Evolutionary conservation across 2,888 invertebrate genomes (phyloP).

Genomic region (Limnephilus marmoratus): DNA sequence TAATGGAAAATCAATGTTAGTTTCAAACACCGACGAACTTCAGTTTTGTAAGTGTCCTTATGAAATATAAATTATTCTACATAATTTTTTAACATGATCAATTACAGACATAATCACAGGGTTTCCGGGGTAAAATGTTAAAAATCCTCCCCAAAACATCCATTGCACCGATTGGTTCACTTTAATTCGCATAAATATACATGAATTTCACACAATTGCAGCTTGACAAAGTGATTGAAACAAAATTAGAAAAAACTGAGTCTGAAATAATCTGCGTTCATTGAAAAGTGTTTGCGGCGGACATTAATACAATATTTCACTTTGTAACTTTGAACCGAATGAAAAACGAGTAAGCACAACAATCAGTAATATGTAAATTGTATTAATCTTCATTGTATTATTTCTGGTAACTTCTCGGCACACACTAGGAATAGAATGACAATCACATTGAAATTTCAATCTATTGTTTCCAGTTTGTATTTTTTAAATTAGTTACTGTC

Average conservation of each 20-base stretch:
- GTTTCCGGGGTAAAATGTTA: conserved; percentile 29
- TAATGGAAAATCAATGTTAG: background rate
- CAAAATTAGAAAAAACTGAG: background rate
- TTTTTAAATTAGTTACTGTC: background rate
- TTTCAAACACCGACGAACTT: background rate
- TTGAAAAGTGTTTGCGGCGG: background rate
- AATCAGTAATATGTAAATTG: background rate
- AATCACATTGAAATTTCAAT: background rate
- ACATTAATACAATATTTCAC: background rate
- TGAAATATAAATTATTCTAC: conserved; percentile 24
- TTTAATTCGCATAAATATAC: background rate
- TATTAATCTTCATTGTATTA: background rate
- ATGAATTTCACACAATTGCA: background rate
- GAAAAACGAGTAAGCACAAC: background rate
- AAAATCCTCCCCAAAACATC: conserved; percentile 43
- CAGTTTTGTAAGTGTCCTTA: conserved; percentile 12
- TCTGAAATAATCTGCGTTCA: background rate
- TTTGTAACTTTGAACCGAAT: background rate
- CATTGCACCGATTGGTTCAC: conserved; percentile 51
- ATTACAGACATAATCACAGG: conserved; percentile 48
- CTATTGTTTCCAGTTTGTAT: background rate
- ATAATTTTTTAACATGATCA: conserved; percentile 4
- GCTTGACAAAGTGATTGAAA: background rate
- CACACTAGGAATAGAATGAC: background rate
- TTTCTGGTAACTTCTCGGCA: background rate